phyloP scores from a whole-genome alignment of 2,888 invertebrate species.

The Gortyna flavago region DNA sequence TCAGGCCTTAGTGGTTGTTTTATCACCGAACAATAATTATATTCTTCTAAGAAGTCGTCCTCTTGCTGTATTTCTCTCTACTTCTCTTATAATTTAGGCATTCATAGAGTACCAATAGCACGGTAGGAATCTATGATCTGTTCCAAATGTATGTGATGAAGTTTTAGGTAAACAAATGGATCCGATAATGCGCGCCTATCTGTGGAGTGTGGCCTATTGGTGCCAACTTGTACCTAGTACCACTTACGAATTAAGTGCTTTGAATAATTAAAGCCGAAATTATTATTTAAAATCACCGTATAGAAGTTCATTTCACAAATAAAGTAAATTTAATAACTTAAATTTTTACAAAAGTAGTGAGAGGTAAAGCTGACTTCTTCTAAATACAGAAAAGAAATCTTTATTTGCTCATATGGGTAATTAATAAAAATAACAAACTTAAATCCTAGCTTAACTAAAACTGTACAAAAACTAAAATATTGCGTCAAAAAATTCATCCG shows the following conservation, averaged over 20 bases:
- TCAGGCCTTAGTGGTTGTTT: constrained; percentile 12
- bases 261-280: neutral
- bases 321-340: neutral
- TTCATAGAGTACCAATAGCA: neutral
- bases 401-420: no score
- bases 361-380: no score
- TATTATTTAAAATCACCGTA: neutral
- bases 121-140: neutral
- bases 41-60: neutral
- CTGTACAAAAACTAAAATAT: no score
- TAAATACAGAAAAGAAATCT: no score
- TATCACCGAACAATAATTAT: neutral
- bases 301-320: neutral
- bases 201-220: neutral
- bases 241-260: neutral
- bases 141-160: neutral
- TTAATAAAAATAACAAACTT: no score
- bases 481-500: no score
- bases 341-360: neutral
- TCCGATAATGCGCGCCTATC: neutral
- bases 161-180: neutral
- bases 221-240: neutral
- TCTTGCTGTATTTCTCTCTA: neutral
- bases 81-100: neutral
- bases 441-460: no score